A percentile compares a stretch with the other conserved stretches of the same genome.
Evolutionary conservation across 30 jellyfish, hydroid and myxozoan genomes (phyloP).

Genomic region (Cassiopea andromeda): DNA sequence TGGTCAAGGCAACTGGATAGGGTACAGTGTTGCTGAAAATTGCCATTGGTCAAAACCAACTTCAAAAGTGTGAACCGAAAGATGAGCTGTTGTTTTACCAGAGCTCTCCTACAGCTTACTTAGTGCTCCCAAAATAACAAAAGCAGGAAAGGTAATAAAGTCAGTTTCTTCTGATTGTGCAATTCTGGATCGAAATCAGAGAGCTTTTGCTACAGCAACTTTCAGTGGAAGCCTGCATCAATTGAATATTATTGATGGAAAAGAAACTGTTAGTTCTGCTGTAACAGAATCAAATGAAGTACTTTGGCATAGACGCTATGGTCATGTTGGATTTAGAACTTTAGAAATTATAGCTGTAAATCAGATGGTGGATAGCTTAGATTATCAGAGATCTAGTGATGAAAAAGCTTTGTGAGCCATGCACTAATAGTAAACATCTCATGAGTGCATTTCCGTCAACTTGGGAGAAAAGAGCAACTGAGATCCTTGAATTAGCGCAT

Average conservation of each 20-base stretch:
- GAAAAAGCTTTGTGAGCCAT: too few relatives aligned
- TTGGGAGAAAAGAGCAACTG: too few relatives aligned
- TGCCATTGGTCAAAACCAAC: neutral
- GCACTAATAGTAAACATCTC: too few relatives aligned
- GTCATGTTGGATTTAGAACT: conserved; percentile 45
- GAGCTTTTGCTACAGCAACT: neutral
- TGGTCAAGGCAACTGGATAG: neutral
- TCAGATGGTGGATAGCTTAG: conserved; percentile 52
- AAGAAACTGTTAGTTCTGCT: neutral
- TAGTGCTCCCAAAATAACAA: neutral
- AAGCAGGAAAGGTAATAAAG: neutral
- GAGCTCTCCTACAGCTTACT: conserved; percentile 13
- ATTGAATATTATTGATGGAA: neutral
- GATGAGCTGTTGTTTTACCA: neutral
- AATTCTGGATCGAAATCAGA: neutral
- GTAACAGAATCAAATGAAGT: neutral
- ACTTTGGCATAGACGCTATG: conserved; percentile 61
- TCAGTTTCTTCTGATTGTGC: neutral
- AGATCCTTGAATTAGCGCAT: too few relatives aligned
- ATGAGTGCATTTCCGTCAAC: too few relatives aligned
- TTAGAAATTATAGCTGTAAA: neutral
- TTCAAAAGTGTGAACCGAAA: neutral
- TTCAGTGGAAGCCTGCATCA: neutral
- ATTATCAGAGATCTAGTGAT: neutral
- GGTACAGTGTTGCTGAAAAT: neutral